Percentiles rank a stretch among this genome's conserved stretches.
Evolutionary conservation across 2,113 vertebrate genomes (phyloP).

Genomic region (Tachysurus fulvidraco): DNA sequence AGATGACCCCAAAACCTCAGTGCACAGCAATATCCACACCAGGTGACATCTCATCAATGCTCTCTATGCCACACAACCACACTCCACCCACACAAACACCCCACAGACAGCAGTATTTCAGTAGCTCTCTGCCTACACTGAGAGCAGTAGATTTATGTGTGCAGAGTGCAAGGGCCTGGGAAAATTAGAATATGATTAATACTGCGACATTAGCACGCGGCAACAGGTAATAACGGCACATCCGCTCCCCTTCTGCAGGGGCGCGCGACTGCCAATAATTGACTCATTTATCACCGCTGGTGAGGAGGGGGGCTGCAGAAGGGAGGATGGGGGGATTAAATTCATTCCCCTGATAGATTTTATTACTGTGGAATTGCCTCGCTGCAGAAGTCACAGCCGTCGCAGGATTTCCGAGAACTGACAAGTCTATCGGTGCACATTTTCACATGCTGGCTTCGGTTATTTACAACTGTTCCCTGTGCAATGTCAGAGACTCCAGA

Average conservation of each 20-base stretch:
- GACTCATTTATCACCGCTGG: constrained; percentile 80
- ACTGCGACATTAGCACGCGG: constrained; percentile 72
- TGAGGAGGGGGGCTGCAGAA: constrained; percentile 52
- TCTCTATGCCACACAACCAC: constrained; percentile 50
- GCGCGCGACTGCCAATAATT: constrained; percentile 68
- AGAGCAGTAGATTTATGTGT: constrained; percentile 65
- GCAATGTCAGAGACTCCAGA: background rate
- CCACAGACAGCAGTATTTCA: constrained; percentile 52
- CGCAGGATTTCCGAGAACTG: constrained; percentile 61
- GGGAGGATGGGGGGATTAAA: constrained; percentile 44
- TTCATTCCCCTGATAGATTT: constrained; percentile 67
- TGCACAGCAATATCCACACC: constrained; percentile 34
- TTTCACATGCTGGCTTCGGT: constrained; percentile 1
- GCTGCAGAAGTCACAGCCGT: constrained; percentile 66
- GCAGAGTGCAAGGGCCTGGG: constrained; percentile 54
- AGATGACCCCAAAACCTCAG: constrained; percentile 47
- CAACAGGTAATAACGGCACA: constrained; percentile 79
- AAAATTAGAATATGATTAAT: constrained; percentile 84
- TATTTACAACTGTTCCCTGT: background rate
- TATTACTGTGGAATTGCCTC: constrained; percentile 76
- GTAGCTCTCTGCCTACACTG: constrained; percentile 65
- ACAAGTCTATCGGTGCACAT: constrained; percentile 48
- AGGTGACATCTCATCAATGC: constrained; percentile 46
- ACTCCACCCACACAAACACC: constrained; percentile 23
- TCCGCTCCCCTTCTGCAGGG: constrained; percentile 65